Evolutionary conservation across 2,888 invertebrate species (phyloP).

Genomic region (Catonia carolina): DNA sequence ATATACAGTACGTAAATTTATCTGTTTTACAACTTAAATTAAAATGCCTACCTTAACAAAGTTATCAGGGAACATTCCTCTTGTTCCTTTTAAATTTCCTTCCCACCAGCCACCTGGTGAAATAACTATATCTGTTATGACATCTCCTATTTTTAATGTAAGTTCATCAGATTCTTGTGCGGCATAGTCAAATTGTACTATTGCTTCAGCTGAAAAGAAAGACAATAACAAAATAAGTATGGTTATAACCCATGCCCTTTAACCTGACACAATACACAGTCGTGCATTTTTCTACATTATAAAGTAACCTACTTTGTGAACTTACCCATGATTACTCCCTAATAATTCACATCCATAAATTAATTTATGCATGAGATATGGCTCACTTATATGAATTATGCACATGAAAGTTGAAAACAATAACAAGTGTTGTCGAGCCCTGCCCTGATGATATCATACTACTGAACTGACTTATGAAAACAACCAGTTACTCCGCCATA

Average conservation of each 20-base stretch:
- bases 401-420: too few species aligned
- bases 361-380: too few species aligned
- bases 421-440: conserved; percentile 16
- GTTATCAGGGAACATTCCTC: conserved; percentile 96
- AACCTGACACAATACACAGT: too few species aligned
- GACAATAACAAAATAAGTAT: conserved; percentile 11
- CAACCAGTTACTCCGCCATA: conserved; percentile 3
- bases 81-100: conserved; percentile 80
- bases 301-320: too few species aligned
- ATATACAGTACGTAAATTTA: too few species aligned
- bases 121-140: conserved; percentile 75
- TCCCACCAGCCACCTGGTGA: conserved; percentile 98
- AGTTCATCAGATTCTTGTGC: conserved; percentile 89
- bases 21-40: too few species aligned
- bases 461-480: background rate
- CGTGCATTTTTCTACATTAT: too few species aligned
- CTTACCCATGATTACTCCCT: too few species aligned
- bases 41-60: conserved; percentile 62
- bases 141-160: conserved; percentile 77
- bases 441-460: conserved; percentile 32
- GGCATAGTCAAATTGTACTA: conserved; percentile 79
- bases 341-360: too few species aligned
- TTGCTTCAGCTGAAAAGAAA: conserved; percentile 59
- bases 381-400: too few species aligned
- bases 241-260: too few species aligned